Evolutionary conservation across 2,888 invertebrate species (phyloP), one percentile per base, ranked within the genome.

Genomic region (Dermolepida albohirtum): DNA sequence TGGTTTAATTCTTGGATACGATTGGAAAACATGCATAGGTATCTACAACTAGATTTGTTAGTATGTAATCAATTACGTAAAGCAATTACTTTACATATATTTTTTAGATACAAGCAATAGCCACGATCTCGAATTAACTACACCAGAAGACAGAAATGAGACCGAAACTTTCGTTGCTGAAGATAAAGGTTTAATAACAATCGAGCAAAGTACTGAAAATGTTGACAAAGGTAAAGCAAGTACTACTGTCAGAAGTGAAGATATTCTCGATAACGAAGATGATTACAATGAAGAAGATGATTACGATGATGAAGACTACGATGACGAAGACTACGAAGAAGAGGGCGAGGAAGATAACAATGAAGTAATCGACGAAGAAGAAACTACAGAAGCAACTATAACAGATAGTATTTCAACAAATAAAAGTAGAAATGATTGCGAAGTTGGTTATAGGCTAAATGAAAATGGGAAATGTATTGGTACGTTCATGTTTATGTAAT

Each of bases 381-480:
- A 55, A 65, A 65, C 51, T 54, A 49, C 65, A 57, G 50, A 66
- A 43, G 14, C 63, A 49, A 40, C 70, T 40, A 64, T 47, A 14
- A 50, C 62, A 16, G 41, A 68, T 14, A 66, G 67, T 29, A 54
- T 17, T 14, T 16, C 67, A 27, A 40, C 52, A 4, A 64, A 68
- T 22, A 14, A 62, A 55, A 55, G 50, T 5, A 63, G 64, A 47
- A 16, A 10, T 43, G 17, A 40, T 12, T 85, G 85, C 66, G 76
- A 73, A 34, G 65, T 75, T 1, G 86, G 86, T 1, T 88, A 82
- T 72, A 81, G 77, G 40, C 78, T 86, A 64, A 84, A 85, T 73
- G 82, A 83, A 0, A 80, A 83, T 29, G 84, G 82, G 47, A 83
- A 83, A 62, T 85, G 85, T 70, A 66, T 78, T 64, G 85, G 84